A percentile compares a stretch with the other conserved stretches of the same genome.
Evolutionary conservation across 2,888 invertebrate genomes (phyloP).

Genomic region (Melinaea menophilus): DNA sequence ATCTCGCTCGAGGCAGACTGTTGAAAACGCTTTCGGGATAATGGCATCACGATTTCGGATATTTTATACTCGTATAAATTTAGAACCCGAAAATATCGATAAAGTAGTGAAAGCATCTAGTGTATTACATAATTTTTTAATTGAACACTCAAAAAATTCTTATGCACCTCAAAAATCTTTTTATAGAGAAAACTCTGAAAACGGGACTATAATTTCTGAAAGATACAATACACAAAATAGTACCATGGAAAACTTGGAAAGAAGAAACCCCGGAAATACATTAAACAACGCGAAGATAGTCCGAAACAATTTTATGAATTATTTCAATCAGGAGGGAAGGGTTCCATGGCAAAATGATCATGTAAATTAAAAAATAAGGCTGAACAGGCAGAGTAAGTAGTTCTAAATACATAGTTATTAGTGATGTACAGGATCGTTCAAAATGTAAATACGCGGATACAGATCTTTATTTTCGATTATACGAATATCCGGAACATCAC

Average conservation of each 20-base stretch:
- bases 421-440: slow-evolving; percentile 11
- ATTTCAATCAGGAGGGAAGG: slow-evolving; percentile 23
- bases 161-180: slow-evolving; percentile 6
- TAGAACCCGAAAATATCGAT: slow-evolving; percentile 29
- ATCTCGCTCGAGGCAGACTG: slow-evolving; percentile 26
- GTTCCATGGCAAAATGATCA: slow-evolving; percentile 22
- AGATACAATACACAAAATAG: slow-evolving; percentile 12
- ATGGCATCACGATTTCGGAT: slow-evolving; percentile 30
- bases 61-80: slow-evolving; percentile 23
- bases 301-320: slow-evolving; percentile 23
- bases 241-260: slow-evolving; percentile 19
- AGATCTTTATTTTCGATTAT: slow-evolving; percentile 12
- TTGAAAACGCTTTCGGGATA: slow-evolving; percentile 36
- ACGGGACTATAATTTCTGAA: slow-evolving; percentile 12
- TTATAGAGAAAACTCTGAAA: slow-evolving; percentile 18
- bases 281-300: slow-evolving; percentile 21
- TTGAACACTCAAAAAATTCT: slow-evolving; percentile 18
- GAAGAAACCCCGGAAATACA: slow-evolving; percentile 21
- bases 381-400: slow-evolving; percentile 14
- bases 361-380: slow-evolving; percentile 9
- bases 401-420: slow-evolving; percentile 9
- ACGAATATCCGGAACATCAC: slow-evolving; percentile 13
- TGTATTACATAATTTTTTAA: slow-evolving; percentile 31
- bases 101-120: slow-evolving; percentile 31
- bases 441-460: slow-evolving; percentile 7